Evolutionary conservation across 2,797 vertebrate genomes (phyloP).

Genomic region (Paramormyrops hopkinsi): DNA sequence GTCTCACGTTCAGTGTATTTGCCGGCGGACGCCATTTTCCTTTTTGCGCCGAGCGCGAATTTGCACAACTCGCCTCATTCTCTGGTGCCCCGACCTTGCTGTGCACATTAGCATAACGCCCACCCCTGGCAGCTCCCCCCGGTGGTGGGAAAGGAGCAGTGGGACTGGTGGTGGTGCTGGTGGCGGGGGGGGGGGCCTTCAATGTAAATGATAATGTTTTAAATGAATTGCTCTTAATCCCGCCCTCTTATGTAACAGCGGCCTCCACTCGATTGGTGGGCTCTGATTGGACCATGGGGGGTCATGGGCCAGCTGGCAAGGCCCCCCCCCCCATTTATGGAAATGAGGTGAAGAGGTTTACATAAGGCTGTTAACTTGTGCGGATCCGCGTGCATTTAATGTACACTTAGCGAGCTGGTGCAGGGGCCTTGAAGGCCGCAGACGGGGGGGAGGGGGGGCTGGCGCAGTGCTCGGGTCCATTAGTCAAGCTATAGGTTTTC

Average conservation of each 20-base stretch:
- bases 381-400: neutral
- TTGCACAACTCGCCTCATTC: neutral
- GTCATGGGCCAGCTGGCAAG: conserved; percentile 11
- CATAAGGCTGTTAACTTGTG: conserved; percentile 26
- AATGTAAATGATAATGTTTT: conserved; percentile 16
- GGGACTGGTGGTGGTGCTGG: neutral
- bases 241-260: neutral
- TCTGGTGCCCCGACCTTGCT: neutral
- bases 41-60: neutral
- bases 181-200: neutral
- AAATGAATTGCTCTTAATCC: neutral
- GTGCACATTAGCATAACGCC: neutral
- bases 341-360: conserved; percentile 34
- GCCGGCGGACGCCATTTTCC: neutral
- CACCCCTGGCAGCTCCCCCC: neutral
- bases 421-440: neutral
- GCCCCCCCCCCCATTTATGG: conserved; percentile 12
- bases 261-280: neutral
- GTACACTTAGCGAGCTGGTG: neutral
- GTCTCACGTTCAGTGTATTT: neutral
- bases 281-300: conserved; percentile 17
- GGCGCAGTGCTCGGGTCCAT: neutral
- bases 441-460: neutral
- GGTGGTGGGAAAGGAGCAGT: neutral
- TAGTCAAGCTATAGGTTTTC: neutral